Percentiles rank a stretch among this genome's conserved stretches.
Conservation (phyloP, 1,140 invertebrate genomes). For the Chrysomallon squamiferum region DNA sequence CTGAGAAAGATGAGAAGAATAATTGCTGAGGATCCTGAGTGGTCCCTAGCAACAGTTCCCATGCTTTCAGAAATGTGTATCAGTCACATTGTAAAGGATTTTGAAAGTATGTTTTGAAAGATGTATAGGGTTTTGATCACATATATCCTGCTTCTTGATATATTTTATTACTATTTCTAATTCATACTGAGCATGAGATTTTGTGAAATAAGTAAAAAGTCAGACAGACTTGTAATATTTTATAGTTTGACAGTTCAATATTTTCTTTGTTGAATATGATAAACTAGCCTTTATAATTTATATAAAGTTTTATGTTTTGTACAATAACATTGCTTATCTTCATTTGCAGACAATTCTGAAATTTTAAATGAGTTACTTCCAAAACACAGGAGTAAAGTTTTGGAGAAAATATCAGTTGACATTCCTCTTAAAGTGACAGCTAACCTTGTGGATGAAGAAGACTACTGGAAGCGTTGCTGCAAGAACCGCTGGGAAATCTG, state of each 20-base stretch:
- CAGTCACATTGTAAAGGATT: constrained; percentile 59
- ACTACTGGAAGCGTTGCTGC: constrained; percentile 63
- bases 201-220: too few relatives aligned
- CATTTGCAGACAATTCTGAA: constrained; percentile 60
- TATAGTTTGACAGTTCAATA: too few relatives aligned
- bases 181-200: too few relatives aligned
- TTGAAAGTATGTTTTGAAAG: constrained; percentile 60
- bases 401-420: constrained; percentile 56
- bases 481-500: constrained; percentile 61
- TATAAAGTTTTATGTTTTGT: too few relatives aligned
- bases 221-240: too few relatives aligned
- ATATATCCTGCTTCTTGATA: too few relatives aligned
- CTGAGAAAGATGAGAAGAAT: constrained; percentile 62
- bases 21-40: constrained; percentile 64
- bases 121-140: too few relatives aligned
- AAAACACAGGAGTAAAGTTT: constrained; percentile 57
- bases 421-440: constrained; percentile 62
- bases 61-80: constrained; percentile 56
- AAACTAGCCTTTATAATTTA: too few relatives aligned
- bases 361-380: constrained; percentile 54
- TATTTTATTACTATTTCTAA: too few relatives aligned
- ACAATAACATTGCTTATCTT: too few relatives aligned
- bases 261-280: too few relatives aligned
- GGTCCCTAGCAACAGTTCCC: constrained; percentile 64
- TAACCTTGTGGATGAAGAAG: constrained; percentile 59